Percentiles rank a stretch among this genome's conserved stretches.
These are phyloP conservation scores for Xiphydria camelus DNA, from an alignment of 2,888 invertebrate genomes.

Conservation along the genomic window DNA sequence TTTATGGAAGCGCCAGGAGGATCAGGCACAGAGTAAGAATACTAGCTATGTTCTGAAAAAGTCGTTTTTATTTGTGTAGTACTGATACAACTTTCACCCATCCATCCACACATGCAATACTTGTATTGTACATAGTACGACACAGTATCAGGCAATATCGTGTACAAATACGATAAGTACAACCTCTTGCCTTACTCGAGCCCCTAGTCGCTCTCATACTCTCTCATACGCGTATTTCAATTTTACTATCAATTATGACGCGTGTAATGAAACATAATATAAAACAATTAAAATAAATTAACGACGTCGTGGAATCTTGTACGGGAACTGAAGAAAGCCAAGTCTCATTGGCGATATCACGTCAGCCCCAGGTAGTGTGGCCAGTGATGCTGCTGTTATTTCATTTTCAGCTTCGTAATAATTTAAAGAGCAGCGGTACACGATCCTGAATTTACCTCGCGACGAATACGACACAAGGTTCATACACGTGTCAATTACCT, in stretches of 20 bases:
- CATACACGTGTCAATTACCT: background rate
- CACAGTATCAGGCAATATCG: too few relatives aligned
- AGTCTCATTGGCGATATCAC: constrained; percentile 10
- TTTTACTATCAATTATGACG: constrained; percentile 22
- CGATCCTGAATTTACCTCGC: too few relatives aligned
- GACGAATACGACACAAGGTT: constrained; percentile 25
- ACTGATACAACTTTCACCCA: constrained; percentile 42
- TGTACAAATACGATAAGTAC: too few relatives aligned
- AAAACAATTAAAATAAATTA: constrained; percentile 54
- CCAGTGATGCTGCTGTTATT: too few relatives aligned
- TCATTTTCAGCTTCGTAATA: too few relatives aligned
- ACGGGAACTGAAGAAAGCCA: constrained; percentile 11
- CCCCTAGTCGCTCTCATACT: constrained; percentile 6
- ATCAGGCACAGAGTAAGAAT: constrained; percentile 1
- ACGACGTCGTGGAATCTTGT: constrained; percentile 32
- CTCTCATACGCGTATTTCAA: constrained; percentile 30
- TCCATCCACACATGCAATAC: constrained; percentile 29
- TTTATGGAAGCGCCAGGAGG: too few relatives aligned
- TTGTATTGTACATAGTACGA: constrained; percentile 50
- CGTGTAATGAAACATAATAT: constrained; percentile 46
- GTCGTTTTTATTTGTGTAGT: constrained; percentile 51
- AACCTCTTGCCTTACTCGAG: too few relatives aligned
- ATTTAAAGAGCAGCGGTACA: too few relatives aligned
- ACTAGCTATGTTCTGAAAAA: constrained; percentile 37
- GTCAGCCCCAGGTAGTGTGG: too few relatives aligned